phyloP scores from a whole-genome alignment of 1,140 invertebrate genomes.

The Neodiprion virginianus region DNA sequence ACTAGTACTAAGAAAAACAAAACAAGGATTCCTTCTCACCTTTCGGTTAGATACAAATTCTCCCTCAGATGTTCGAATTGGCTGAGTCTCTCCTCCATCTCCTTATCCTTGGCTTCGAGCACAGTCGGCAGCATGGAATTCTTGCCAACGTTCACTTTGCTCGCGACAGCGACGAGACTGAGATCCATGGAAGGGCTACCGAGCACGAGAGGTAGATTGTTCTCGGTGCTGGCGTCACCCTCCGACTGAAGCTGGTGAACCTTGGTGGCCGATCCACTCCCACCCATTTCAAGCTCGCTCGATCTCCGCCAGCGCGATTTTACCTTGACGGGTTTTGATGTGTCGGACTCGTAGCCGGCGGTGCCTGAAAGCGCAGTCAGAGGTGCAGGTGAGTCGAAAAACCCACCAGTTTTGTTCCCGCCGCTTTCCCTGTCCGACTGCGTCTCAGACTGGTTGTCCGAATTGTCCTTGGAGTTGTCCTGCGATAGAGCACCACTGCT shows the following conservation, averaged over 20 bases:
- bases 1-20: background rate
- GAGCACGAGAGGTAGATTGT: background rate
- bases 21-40: slow-evolving; percentile 50
- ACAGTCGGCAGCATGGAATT: slow-evolving; percentile 47
- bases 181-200: slow-evolving; percentile 27
- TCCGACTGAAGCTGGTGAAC: slow-evolving; percentile 33
- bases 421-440: slow-evolving; percentile 50
- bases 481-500: slow-evolving; percentile 21
- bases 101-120: slow-evolving; percentile 55
- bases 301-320: slow-evolving; percentile 85
- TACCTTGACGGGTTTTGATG: slow-evolving; percentile 80
- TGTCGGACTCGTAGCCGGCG: slow-evolving; percentile 57
- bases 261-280: background rate
- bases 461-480: slow-evolving; percentile 37
- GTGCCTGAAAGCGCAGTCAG: slow-evolving; percentile 31
- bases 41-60: slow-evolving; percentile 84
- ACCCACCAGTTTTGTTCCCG: slow-evolving; percentile 35
- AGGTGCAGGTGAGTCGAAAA: slow-evolving; percentile 40
- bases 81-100: slow-evolving; percentile 76
- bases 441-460: slow-evolving; percentile 41
- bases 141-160: slow-evolving; percentile 43
- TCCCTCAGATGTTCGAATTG: slow-evolving; percentile 82
- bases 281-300: slow-evolving; percentile 81
- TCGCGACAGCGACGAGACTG: slow-evolving; percentile 24
- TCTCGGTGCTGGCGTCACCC: slow-evolving; percentile 18